Percentiles rank a stretch among this genome's conserved stretches.
These are phyloP conservation scores for Pristionchus mayeri DNA, from an alignment of 2,888 invertebrate genomes.

Conservation along the genomic window DNA sequence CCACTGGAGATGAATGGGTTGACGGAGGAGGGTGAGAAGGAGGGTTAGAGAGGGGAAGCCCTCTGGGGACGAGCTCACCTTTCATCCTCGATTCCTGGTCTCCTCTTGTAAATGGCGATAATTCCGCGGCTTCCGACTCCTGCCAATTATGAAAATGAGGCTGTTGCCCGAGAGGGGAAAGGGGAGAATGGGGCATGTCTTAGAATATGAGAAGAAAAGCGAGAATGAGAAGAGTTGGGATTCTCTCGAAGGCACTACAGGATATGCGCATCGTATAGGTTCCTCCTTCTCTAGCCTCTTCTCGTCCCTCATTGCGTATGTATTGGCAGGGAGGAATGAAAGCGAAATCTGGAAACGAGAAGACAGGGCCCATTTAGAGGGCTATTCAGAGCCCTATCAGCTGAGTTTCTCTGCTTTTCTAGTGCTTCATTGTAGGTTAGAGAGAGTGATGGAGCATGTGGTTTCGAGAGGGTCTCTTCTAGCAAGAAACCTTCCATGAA, in stretches of 20 bases:
- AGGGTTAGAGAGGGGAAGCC: background rate
- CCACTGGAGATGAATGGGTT: constrained; percentile 16
- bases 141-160: constrained; percentile 44
- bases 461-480: background rate
- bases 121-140: constrained; percentile 7
- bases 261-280: no score
- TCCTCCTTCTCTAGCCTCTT: background rate
- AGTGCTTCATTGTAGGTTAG: background rate
- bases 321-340: background rate
- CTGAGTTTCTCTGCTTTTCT: no score
- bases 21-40: background rate
- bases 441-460: background rate
- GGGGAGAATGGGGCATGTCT: background rate
- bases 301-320: constrained; percentile 12
- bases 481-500: background rate
- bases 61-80: background rate
- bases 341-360: background rate
- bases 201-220: background rate
- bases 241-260: no score
- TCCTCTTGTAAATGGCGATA: constrained; percentile 2
- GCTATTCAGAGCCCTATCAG: constrained; percentile 6
- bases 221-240: background rate
- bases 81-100: constrained; percentile 4
- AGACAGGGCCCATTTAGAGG: constrained; percentile 2
- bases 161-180: background rate